Conservation (phyloP, 2,888 invertebrate genomes). For the Andrena trimmerana region DNA sequence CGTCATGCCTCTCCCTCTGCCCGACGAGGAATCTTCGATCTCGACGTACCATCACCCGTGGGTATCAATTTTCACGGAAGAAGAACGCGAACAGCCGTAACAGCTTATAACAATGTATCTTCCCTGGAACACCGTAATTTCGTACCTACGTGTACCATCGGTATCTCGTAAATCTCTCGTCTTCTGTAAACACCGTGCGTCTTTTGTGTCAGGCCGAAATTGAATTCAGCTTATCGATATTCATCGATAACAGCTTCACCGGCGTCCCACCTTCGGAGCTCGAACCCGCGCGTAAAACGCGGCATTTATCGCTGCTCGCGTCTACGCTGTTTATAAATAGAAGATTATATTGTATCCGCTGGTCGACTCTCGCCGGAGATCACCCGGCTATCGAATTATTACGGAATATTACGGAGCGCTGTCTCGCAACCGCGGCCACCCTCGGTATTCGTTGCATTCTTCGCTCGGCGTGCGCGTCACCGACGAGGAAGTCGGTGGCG, state of each 20-base stretch:
- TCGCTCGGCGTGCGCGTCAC: constrained; percentile 38
- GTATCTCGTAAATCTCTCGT: background rate
- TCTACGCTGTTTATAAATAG: constrained; percentile 11
- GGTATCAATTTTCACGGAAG: no score
- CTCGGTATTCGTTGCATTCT: constrained; percentile 54
- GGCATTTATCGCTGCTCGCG: background rate
- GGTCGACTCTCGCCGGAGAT: constrained; percentile 3
- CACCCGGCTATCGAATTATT: constrained; percentile 42
- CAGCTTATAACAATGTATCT: no score
- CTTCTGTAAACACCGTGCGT: constrained; percentile 1
- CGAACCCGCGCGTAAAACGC: background rate
- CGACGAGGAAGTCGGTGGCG: constrained; percentile 43
- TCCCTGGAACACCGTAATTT: no score
- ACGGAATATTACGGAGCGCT: constrained; percentile 20
- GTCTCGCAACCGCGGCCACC: constrained; percentile 44
- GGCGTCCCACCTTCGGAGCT: background rate
- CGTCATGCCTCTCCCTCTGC: no score
- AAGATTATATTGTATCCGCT: constrained; percentile 2
- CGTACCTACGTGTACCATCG: no score
- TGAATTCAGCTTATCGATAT: background rate
- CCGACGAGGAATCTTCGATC: no score
- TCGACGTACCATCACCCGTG: no score
- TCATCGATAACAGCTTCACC: background rate
- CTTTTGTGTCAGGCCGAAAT: background rate
- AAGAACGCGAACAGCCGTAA: no score